Percentiles rank a stretch among this genome's conserved stretches.
These are phyloP conservation scores for Hoplostethus mediterraneus DNA, from an alignment of 2,797 vertebrate genomes.

Conservation along the genomic window DNA sequence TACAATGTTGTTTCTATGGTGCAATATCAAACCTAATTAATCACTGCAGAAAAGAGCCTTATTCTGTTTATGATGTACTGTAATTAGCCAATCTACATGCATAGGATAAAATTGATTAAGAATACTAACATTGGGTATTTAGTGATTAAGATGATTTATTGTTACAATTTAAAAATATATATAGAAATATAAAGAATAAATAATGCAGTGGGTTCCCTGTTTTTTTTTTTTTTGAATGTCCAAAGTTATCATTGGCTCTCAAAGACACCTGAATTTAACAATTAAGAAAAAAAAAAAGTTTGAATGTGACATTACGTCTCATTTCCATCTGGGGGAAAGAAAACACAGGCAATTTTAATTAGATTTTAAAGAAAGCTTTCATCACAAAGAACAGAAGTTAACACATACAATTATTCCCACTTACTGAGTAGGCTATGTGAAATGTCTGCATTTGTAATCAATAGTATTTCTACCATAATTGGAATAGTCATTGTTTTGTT, in stretches of 20 bases:
- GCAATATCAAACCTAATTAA: conserved; percentile 64
- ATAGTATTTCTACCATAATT: background rate
- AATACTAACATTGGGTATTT: conserved; percentile 46
- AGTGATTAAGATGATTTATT: conserved; percentile 73
- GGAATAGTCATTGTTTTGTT: conserved; percentile 17
- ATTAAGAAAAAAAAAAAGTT: background rate
- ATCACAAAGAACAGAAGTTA: background rate
- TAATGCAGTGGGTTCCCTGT: conserved; percentile 10
- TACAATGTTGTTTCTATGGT: conserved; percentile 47
- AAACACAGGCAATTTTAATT: conserved; percentile 20
- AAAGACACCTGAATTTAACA: conserved; percentile 25
- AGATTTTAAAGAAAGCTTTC: conserved; percentile 4
- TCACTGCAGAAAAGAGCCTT: conserved; percentile 50
- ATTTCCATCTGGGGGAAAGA: background rate
- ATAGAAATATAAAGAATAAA: conserved; percentile 25
- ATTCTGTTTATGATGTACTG: conserved; percentile 61
- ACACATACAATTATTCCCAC: conserved; percentile 7
- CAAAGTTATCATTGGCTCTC: conserved; percentile 15
- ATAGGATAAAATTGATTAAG: conserved; percentile 47
- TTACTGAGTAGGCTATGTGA: background rate
- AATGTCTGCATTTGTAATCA: conserved; percentile 13
- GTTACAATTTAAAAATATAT: conserved; percentile 34
- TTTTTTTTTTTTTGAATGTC: background rate
- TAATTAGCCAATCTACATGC: conserved; percentile 59
- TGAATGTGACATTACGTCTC: background rate